Evolutionary conservation across 2,797 vertebrate genomes (phyloP).

Genomic region (Phalanger gymnotis): DNA sequence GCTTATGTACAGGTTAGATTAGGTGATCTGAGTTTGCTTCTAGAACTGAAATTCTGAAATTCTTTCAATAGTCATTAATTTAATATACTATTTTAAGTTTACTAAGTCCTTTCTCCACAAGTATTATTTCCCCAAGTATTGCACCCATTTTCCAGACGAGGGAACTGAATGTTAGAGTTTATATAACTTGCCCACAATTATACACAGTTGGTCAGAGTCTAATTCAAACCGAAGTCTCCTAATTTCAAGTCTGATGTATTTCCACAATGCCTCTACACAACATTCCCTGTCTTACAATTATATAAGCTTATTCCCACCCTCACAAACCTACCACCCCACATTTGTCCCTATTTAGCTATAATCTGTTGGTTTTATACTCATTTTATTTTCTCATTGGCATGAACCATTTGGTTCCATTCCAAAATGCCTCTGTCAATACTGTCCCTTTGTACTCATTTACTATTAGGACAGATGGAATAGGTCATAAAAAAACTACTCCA

Average conservation of each 20-base stretch:
- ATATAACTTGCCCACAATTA: background rate
- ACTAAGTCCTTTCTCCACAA: background rate
- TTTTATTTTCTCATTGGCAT: conserved; percentile 8
- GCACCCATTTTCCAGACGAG: background rate
- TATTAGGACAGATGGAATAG: conserved; percentile 26
- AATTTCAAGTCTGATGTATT: background rate
- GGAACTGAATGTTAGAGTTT: background rate
- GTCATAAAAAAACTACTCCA: background rate
- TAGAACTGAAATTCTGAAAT: background rate
- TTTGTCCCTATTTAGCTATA: conserved; percentile 3
- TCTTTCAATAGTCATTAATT: background rate
- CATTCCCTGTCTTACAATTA: background rate
- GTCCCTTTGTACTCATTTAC: conserved; percentile 8
- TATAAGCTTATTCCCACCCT: background rate
- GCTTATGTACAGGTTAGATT: background rate
- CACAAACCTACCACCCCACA: background rate
- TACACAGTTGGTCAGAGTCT: background rate
- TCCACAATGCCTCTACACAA: background rate
- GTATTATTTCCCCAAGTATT: background rate
- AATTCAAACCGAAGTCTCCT: background rate
- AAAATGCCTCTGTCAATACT: background rate
- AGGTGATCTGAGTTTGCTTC: background rate
- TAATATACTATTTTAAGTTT: background rate
- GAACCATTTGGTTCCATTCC: background rate
- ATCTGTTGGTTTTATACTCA: background rate